Conservation (phyloP, 2,113 vertebrate species). For the Herpetotheres cachinnans region DNA sequence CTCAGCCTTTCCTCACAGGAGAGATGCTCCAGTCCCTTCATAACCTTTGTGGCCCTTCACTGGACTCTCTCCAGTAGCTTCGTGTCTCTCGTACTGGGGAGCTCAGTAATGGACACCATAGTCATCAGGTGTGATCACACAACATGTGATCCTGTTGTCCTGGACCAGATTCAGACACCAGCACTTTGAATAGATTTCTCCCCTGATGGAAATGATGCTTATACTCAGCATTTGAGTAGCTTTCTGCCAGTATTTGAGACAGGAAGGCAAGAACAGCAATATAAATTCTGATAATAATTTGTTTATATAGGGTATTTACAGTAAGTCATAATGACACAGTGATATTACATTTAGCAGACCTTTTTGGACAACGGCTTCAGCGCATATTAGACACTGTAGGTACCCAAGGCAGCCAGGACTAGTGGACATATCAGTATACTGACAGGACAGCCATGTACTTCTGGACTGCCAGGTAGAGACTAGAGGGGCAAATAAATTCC, state of each 20-base stretch:
- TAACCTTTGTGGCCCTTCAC: too few species aligned
- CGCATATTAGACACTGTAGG: neutral
- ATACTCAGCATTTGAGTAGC: neutral
- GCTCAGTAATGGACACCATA: neutral
- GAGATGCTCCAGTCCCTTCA: too few species aligned
- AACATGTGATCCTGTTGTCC: neutral
- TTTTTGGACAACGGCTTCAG: neutral
- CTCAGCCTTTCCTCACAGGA: too few species aligned
- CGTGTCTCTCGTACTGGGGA: neutral
- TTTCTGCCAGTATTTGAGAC: neutral
- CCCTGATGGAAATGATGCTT: neutral
- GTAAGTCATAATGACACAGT: neutral
- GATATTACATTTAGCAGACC: neutral
- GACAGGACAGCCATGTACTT: neutral
- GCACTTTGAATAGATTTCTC: neutral
- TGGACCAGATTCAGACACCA: neutral
- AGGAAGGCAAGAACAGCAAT: neutral
- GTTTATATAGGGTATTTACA: neutral
- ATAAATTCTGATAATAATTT: neutral
- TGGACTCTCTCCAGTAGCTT: too few species aligned
- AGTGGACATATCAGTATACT: too few species aligned
- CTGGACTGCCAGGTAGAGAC: neutral
- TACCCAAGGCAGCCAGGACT: neutral
- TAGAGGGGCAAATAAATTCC: neutral
- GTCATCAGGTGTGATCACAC: neutral